Evolutionary conservation across 2,113 vertebrate genomes (phyloP).

Genomic region (Crotalus horridus): DNA sequence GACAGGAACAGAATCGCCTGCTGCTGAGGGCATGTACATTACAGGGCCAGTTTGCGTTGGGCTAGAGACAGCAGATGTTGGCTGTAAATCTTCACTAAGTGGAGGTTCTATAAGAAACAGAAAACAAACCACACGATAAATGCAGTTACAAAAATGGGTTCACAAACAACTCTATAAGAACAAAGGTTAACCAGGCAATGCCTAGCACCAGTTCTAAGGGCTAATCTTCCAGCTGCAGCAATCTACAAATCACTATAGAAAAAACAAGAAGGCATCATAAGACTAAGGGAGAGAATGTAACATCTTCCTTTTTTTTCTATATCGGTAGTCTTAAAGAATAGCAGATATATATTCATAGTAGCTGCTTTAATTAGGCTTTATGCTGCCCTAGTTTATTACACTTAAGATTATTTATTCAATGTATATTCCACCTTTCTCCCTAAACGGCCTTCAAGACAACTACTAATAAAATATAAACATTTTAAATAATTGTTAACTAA

Average conservation of each 20-base stretch:
- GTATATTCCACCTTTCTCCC: not conserved
- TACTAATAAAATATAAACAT: not conserved
- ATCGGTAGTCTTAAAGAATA: conserved; percentile 13
- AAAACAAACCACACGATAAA: not conserved
- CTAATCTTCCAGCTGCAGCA: conserved; percentile 12
- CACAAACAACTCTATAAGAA: not conserved
- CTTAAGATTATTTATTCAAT: not conserved
- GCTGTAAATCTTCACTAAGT: conserved; percentile 77
- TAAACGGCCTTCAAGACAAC: not conserved
- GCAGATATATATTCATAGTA: not conserved
- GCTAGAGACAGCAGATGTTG: conserved; percentile 78
- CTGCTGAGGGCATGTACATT: conserved; percentile 75
- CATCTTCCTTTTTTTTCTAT: conserved; percentile 17
- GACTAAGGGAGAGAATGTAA: not conserved
- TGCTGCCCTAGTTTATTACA: not conserved
- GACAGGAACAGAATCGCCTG: conserved; percentile 76
- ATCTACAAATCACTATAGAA: not conserved
- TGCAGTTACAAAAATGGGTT: not conserved
- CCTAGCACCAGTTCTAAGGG: not conserved
- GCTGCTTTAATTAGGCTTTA: not conserved
- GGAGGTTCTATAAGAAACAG: conserved; percentile 73
- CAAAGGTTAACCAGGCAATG: not conserved
- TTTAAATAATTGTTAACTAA: not conserved
- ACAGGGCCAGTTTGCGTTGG: conserved; percentile 78
- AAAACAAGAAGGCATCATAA: conserved; percentile 21